phyloP scores from a whole-genome alignment of 2,797 vertebrate species.

The Phataginus tetradactyla region DNA sequence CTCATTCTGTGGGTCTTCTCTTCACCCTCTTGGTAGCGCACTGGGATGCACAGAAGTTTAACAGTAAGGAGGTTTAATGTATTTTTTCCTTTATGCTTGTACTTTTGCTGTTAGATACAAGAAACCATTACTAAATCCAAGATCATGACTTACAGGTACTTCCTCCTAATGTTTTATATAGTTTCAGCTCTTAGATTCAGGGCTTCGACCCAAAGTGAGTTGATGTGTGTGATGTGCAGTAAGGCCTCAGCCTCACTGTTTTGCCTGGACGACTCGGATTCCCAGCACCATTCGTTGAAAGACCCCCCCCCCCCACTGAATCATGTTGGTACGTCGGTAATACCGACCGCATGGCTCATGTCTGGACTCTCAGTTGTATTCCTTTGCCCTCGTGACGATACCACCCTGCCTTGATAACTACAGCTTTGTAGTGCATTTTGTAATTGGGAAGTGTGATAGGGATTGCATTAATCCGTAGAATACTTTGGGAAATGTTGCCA shows the following conservation, averaged over 20 bases:
- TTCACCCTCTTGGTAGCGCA: background rate
- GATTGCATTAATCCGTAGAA: background rate
- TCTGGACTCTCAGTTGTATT: background rate
- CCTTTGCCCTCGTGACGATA: background rate
- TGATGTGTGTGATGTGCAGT: background rate
- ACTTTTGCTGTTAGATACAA: background rate
- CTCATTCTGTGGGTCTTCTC: background rate
- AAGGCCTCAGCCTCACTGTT: background rate
- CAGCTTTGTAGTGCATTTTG: background rate
- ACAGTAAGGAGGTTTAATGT: background rate
- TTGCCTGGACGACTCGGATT: background rate
- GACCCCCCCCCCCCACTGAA: background rate
- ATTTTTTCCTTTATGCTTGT: background rate
- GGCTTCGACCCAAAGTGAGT: background rate
- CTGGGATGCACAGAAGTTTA: background rate
- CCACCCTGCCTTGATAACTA: background rate
- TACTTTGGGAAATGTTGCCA: background rate
- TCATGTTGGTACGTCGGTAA: background rate
- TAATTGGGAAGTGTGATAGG: background rate
- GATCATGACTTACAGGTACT: background rate
- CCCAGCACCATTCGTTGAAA: background rate
- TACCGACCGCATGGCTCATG: background rate
- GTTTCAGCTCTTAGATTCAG: background rate
- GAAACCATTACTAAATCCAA: background rate
- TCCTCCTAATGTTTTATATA: background rate